These are phyloP conservation scores for Lypha dubia DNA, from an alignment of 2,888 invertebrate genomes.

Conservation along the genomic window DNA sequence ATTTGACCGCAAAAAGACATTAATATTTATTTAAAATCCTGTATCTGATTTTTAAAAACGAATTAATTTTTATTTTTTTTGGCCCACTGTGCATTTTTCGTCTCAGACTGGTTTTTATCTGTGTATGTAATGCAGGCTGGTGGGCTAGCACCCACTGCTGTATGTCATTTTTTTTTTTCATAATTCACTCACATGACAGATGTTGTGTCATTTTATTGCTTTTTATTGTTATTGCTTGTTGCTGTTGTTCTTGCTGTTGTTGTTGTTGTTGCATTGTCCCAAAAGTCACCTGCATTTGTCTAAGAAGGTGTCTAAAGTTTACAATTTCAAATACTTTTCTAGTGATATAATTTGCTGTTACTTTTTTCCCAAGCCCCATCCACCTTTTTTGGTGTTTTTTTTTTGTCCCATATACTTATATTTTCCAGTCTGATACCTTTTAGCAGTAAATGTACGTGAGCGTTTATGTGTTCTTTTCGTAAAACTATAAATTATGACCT, in stretches of 20 bases:
- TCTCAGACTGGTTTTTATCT: slow-evolving; percentile 44
- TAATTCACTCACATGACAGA: slow-evolving; percentile 41
- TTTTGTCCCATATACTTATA: slow-evolving; percentile 14
- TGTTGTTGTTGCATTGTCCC: no score
- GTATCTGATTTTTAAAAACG: neutral
- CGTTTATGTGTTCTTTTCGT: neutral
- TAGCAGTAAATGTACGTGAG: neutral
- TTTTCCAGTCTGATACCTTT: slow-evolving; percentile 41
- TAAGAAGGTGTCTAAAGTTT: slow-evolving; percentile 23
- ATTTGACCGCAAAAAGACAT: no score
- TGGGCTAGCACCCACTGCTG: neutral
- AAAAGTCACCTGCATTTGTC: slow-evolving; percentile 47
- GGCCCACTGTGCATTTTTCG: neutral
- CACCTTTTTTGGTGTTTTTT: neutral
- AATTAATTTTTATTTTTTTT: neutral
- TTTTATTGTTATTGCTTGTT: slow-evolving; percentile 49
- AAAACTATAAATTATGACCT: slow-evolving; percentile 66
- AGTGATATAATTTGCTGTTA: slow-evolving; percentile 28
- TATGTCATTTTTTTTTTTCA: slow-evolving; percentile 16
- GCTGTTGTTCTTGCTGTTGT: no score
- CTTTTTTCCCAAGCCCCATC: neutral
- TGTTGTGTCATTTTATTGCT: slow-evolving; percentile 58
- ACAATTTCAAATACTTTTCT: neutral
- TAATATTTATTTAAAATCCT: no score
- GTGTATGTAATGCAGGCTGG: slow-evolving; percentile 1